phyloP scores from a whole-genome alignment of 2,888 invertebrate species.

The Tenthredo mesomela region DNA sequence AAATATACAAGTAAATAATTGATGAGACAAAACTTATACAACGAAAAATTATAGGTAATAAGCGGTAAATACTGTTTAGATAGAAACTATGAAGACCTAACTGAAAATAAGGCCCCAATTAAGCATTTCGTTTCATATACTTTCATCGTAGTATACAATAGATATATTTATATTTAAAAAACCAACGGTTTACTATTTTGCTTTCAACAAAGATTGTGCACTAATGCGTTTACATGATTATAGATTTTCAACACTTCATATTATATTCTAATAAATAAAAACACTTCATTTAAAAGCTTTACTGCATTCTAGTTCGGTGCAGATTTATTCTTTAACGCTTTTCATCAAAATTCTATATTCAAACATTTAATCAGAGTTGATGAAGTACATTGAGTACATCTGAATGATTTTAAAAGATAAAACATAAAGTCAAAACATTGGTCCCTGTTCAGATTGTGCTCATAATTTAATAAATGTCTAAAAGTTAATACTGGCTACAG shows the following conservation, averaged over 20 bases:
- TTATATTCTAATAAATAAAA: neutral
- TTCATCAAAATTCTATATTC: neutral
- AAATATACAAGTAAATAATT: neutral
- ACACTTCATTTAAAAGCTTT: neutral
- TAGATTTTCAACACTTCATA: neutral
- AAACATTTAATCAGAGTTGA: neutral
- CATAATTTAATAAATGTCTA: constrained; percentile 7
- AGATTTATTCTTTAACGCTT: neutral
- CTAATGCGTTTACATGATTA: neutral
- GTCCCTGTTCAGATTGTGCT: constrained; percentile 12
- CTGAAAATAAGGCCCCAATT: constrained; percentile 30
- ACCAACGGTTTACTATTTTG: neutral
- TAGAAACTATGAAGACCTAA: neutral
- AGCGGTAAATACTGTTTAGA: neutral
- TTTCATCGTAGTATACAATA: neutral
- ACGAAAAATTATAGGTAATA: constrained; percentile 10
- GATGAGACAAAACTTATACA: neutral
- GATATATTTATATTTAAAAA: neutral
- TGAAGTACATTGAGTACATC: neutral
- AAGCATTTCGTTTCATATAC: constrained; percentile 9
- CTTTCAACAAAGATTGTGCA: neutral
- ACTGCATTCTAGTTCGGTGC: neutral
- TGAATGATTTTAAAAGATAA: neutral
- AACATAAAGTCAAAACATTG: neutral
- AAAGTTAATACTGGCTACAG: constrained; percentile 6